Percentiles rank a stretch among this genome's conserved stretches.
These are phyloP conservation scores for Crematogaster levior DNA, from an alignment of 2,888 invertebrate genomes.

Conservation along the genomic window DNA sequence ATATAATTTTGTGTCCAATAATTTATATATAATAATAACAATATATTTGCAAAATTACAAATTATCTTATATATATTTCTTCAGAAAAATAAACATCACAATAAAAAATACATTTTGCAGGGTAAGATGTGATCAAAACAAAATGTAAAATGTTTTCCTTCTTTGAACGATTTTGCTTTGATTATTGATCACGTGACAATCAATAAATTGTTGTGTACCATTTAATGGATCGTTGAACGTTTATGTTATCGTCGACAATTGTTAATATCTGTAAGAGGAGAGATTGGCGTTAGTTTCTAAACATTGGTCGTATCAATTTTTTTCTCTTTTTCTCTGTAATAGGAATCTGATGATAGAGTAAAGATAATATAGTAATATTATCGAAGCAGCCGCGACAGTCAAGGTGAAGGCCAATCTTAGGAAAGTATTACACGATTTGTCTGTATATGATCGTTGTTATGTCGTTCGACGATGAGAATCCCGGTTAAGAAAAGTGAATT, in stretches of 20 bases:
- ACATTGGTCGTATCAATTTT: background rate
- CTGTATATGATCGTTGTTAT: constrained; percentile 32
- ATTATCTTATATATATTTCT: background rate
- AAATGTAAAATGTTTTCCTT: background rate
- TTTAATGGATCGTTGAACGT: background rate
- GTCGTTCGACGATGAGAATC: constrained; percentile 30
- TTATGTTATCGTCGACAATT: background rate
- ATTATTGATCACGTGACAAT: background rate
- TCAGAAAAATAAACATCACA: background rate
- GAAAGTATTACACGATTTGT: constrained; percentile 62
- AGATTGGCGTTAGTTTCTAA: constrained; percentile 25
- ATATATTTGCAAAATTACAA: background rate
- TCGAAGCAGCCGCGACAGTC: constrained; percentile 26
- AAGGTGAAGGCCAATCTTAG: constrained; percentile 72
- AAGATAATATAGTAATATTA: constrained; percentile 28
- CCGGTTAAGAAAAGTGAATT: constrained; percentile 58
- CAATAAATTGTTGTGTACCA: background rate
- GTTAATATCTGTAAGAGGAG: background rate
- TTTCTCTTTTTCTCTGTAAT: constrained; percentile 12
- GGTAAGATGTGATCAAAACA: no score
- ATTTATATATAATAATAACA: background rate
- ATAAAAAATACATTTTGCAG: background rate
- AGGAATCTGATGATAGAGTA: background rate
- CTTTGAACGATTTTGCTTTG: background rate
- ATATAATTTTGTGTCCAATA: background rate